Evolutionary conservation across 2,888 invertebrate species (phyloP), one percentile per base, ranked within the genome.

Genomic region (Acanthopleura granulata): DNA sequence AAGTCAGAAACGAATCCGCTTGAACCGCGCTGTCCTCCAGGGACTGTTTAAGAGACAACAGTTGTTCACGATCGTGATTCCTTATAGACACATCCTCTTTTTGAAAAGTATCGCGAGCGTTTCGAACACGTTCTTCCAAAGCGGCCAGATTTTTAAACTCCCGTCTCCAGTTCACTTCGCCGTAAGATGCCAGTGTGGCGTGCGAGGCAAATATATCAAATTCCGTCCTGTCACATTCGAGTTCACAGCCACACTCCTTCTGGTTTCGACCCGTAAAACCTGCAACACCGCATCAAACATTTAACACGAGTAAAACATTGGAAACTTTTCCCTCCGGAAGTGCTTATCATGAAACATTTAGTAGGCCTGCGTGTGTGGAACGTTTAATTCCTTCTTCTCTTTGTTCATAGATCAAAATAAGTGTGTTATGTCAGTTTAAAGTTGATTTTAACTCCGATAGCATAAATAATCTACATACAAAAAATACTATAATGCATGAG

Each of bases 171-270:
- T 69, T 30, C 27, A 30, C 69, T 16, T 25, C 69, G 69, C 69
- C 69, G 25, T 69, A 69, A 4, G 69, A 69, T 12, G 69, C 29
- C 29, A 69, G 9, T 16, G 69, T 30, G 18, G 69, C 69, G 18
- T 69, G 69, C 29, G 69, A 69, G 16, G 69, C 69, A 25, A 30
- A 29, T 18, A 69, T 25, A 30, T 25, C 27, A 69, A 29, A 69
- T 69, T 69, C 69, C 25, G 30, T 30, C 12, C 69, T 25, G 27
- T 69, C 29, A 30, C 69, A 69, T 30, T 69, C 69, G 3, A 22
- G n/a, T 57, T 57, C 57, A 57, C 57, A 57, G 18, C 57, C 57
- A 22, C 57, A 57, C 22, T 57, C 57, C 18, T 18, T 57, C 22
- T 18, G 57, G n/a, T 18, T 57, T 57, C 22, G 57, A 57, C 22